Conservation (phyloP, 2,888 invertebrate species). For the Pterostichus niger region DNA sequence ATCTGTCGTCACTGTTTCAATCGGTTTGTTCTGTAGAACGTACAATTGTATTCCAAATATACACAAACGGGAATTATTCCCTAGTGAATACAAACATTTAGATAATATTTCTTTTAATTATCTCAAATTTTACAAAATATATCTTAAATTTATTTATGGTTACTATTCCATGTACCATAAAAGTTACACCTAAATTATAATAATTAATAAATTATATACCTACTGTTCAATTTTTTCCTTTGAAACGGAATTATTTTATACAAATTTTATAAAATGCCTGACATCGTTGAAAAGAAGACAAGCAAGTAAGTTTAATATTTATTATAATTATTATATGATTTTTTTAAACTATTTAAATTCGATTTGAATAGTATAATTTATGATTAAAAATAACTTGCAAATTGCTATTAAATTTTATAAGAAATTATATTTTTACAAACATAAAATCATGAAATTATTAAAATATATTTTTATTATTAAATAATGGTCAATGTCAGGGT, state of each 20-base stretch:
- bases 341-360: too few relatives aligned
- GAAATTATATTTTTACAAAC: too few relatives aligned
- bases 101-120: conserved; percentile 10
- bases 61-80: background rate
- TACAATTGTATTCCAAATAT: conserved; percentile 2
- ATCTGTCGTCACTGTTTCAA: conserved; percentile 25
- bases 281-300: conserved; percentile 72
- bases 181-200: conserved; percentile 74
- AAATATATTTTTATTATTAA: too few relatives aligned
- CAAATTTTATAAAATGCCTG: conserved; percentile 71
- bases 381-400: too few relatives aligned
- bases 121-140: conserved; percentile 74
- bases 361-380: too few relatives aligned
- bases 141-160: conserved; percentile 75
- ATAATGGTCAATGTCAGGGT: too few relatives aligned
- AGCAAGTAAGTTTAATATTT: conserved; percentile 71
- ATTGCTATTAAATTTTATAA: too few relatives aligned
- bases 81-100: background rate
- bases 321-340: background rate
- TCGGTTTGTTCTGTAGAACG: background rate
- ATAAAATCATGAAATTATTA: too few relatives aligned
- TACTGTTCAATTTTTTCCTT: conserved; percentile 43
- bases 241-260: conserved; percentile 71
- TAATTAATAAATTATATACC: conserved; percentile 65
- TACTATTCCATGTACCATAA: conserved; percentile 77